Evolutionary conservation across 2,113 vertebrate species (phyloP), one percentile per base, ranked within the genome.

Genomic region (Nymphicus hollandicus): DNA sequence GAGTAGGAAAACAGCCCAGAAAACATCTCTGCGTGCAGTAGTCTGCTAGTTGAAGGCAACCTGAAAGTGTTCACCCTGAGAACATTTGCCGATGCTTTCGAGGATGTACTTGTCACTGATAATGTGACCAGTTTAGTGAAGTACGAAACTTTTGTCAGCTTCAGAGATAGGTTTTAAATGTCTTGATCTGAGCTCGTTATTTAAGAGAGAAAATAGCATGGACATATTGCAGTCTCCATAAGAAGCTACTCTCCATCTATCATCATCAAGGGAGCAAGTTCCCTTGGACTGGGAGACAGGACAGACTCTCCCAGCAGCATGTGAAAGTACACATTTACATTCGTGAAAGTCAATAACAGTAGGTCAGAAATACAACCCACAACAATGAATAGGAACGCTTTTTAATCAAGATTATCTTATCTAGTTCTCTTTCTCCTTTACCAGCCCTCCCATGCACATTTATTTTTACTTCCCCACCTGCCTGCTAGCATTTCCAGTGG

Each of bases 1-100:
- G 90, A 28, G 11, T 17, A 77, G 65, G 68, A 82, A 33, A 24
- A 69, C 20, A 91, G 86, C 68, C 55, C 77, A 86, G 95, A 81
- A 77, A 66, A 7, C 37, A 66, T 72, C 81, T 71, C 66, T 66
- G 41, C 35, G 9, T 68, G 31, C 63, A 24, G 63, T 56, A 68
- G 20, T 24, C 29, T 82, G 23, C 44, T 33, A 23, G 15, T 29
- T 91, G 65, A 55, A 72, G 63, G 58, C 85, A 88, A 81, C 53
- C 72, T 86, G 61, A 31, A 46, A 22, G 17, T 0, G 29, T 55
- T 90, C 66, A 72, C 25, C n/a, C 50, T 11, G 46, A 70, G 77
- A 49, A 50, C 27, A 27, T 83, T 80, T 35, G 50, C 46, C 43
- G 29, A 39, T 39, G 17, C 12, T 77, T 76, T 46, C 68, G 41